phyloP scores from a whole-genome alignment of 2,888 invertebrate species.

The Cephalotes varians region DNA sequence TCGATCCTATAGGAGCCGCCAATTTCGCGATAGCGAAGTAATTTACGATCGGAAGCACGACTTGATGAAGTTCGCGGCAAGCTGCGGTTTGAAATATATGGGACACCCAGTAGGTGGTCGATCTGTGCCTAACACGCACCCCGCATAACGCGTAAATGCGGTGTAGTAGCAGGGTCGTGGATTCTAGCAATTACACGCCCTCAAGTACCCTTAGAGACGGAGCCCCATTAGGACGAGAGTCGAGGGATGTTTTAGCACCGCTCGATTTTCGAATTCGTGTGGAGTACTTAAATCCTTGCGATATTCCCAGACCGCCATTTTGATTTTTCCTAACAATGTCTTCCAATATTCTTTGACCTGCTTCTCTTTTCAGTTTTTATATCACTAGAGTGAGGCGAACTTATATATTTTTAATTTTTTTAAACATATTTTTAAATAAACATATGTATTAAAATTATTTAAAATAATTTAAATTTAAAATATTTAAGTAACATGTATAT shows the following conservation, averaged over 20 bases:
- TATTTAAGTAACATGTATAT: background rate
- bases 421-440: background rate
- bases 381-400: background rate
- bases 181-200: conserved; percentile 85
- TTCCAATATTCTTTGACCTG: background rate
- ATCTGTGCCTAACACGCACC: conserved; percentile 76
- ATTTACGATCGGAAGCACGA: conserved; percentile 41
- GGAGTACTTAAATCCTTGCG: conserved; percentile 53
- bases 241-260: conserved; percentile 81
- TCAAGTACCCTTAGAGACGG: conserved; percentile 84
- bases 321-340: conserved; percentile 18
- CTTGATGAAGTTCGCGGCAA: conserved; percentile 47
- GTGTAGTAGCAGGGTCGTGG: conserved; percentile 84
- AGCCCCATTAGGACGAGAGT: conserved; percentile 84
- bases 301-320: conserved; percentile 29
- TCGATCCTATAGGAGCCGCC: conserved; percentile 12
- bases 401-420: background rate
- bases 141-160: conserved; percentile 81
- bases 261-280: conserved; percentile 80
- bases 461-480: background rate
- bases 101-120: conserved; percentile 80
- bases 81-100: conserved; percentile 59
- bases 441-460: background rate
- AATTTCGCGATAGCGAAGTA: conserved; percentile 40
- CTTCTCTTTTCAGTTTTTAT: background rate